Evolutionary conservation across 1,140 invertebrate genomes (phyloP).

Genomic region (Neelides sp.): DNA sequence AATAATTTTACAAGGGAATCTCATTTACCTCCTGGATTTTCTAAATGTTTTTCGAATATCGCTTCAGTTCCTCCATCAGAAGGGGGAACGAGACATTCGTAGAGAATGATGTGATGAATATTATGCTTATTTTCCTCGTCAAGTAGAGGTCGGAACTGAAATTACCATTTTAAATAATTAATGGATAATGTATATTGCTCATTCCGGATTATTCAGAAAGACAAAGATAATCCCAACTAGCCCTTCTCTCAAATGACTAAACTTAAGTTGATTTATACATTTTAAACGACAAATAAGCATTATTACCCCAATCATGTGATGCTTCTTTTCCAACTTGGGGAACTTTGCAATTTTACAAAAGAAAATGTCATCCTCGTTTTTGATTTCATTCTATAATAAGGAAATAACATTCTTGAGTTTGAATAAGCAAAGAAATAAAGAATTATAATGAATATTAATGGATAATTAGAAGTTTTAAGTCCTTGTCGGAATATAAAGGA

Average conservation of each 20-base stretch:
- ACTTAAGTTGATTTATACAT: not conserved
- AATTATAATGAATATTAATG: not conserved
- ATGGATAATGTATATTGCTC: constrained; percentile 13
- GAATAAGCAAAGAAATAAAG: not conserved
- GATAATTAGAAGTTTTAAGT: not conserved
- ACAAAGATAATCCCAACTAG: no score
- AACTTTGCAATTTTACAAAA: constrained; percentile 76
- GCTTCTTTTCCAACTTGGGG: constrained; percentile 50
- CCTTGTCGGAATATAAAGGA: not conserved
- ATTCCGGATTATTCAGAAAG: no score
- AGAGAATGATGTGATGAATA: constrained; percentile 68
- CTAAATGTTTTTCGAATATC: constrained; percentile 46
- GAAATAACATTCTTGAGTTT: not conserved
- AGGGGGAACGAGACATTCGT: constrained; percentile 51
- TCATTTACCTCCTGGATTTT: constrained; percentile 46
- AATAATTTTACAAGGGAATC: no score
- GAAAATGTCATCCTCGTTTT: constrained; percentile 40
- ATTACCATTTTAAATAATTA: constrained; percentile 14
- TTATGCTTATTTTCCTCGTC: constrained; percentile 40
- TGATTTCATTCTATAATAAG: constrained; percentile 9
- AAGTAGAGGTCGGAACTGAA: constrained; percentile 53
- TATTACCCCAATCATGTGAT: constrained; percentile 66
- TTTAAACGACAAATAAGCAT: not conserved
- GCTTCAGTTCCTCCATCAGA: constrained; percentile 9
- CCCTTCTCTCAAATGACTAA: no score